Conservation (phyloP, 2,113 vertebrate species). For the Hippolais icterina region DNA sequence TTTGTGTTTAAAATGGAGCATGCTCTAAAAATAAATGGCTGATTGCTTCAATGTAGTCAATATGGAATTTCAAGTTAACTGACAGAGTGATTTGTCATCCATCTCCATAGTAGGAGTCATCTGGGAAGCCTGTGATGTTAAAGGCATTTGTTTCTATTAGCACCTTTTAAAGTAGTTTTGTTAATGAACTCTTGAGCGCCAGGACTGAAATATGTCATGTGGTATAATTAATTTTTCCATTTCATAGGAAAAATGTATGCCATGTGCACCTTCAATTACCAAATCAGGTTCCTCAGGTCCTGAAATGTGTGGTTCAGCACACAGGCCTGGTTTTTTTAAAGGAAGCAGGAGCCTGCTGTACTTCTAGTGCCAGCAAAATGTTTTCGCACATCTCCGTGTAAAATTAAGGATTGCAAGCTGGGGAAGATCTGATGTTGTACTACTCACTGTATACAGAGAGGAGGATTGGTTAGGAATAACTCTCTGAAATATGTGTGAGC, state of each 20-base stretch:
- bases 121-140: neutral
- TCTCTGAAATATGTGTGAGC: neutral
- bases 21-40: neutral
- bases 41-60: neutral
- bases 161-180: neutral
- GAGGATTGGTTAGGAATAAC: neutral
- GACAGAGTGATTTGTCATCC: neutral
- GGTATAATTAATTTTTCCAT: constrained; percentile 19
- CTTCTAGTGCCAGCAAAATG: neutral
- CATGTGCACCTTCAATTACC: neutral
- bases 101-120: neutral
- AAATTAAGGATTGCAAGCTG: neutral
- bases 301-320: neutral
- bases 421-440: neutral
- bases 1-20: constrained; percentile 48
- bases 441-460: neutral
- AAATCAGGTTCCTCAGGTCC: constrained; percentile 19
- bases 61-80: constrained; percentile 2
- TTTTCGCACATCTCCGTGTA: neutral
- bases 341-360: neutral
- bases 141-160: constrained; percentile 33
- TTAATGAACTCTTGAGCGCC: constrained; percentile 28
- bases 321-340: neutral
- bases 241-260: neutral
- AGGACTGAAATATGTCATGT: neutral